A percentile compares a stretch with the other conserved stretches of the same genome.
phyloP scores from a whole-genome alignment of 1,140 invertebrate genomes.

The Brachionus paranguensis region DNA sequence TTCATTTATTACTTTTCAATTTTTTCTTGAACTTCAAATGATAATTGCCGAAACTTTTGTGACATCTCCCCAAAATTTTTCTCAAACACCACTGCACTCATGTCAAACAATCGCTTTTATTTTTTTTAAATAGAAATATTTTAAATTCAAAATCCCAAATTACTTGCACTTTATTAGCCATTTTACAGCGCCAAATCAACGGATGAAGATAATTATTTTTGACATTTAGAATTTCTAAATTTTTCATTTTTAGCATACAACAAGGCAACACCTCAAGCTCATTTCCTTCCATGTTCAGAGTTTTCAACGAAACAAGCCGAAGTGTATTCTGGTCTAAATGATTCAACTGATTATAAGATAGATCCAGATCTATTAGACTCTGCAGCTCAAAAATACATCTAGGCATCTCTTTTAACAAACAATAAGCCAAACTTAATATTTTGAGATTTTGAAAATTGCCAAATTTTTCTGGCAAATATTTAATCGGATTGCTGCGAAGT shows the following conservation, averaged over 20 bases:
- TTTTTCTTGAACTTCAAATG: neutral
- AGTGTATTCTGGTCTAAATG: neutral
- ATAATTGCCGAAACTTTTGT: neutral
- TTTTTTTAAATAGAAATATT: neutral
- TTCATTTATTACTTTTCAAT: neutral
- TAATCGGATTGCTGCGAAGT: slow-evolving; percentile 51
- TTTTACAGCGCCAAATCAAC: neutral
- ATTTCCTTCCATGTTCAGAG: slow-evolving; percentile 53
- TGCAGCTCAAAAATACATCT: slow-evolving; percentile 35
- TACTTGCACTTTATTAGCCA: neutral
- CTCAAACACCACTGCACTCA: neutral
- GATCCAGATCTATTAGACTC: neutral
- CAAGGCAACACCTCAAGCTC: slow-evolving; percentile 50
- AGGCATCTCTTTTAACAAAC: slow-evolving; percentile 49
- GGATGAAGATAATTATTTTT: slow-evolving; percentile 55
- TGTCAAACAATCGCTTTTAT: slow-evolving; percentile 28
- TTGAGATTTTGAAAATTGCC: slow-evolving; percentile 46
- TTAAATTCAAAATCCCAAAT: neutral
- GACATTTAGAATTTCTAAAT: slow-evolving; percentile 47
- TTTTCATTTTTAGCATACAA: slow-evolving; percentile 45
- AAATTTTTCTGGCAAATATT: slow-evolving; percentile 49
- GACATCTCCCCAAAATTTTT: neutral
- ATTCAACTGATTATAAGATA: slow-evolving; percentile 13
- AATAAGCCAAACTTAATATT: slow-evolving; percentile 49
- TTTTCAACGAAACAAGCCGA: slow-evolving; percentile 41